These are phyloP conservation scores for Phoenicopterus ruber DNA, from an alignment of 2,113 vertebrate species.

Conservation along the genomic window DNA sequence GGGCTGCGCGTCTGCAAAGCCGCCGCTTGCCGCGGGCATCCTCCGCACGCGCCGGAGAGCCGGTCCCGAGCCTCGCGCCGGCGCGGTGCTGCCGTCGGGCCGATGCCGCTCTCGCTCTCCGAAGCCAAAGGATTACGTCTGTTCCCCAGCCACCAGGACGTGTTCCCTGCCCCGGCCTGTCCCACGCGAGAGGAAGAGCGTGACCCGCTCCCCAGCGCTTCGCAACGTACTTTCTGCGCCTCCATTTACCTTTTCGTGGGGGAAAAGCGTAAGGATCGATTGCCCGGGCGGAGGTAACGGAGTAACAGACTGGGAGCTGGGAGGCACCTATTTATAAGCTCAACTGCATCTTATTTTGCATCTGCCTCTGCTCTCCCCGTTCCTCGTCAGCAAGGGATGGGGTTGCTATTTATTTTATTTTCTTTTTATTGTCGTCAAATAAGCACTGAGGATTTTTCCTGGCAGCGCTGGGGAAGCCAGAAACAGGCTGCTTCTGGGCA, in stretches of 20 bases:
- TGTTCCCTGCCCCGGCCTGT: neutral
- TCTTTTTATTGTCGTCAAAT: neutral
- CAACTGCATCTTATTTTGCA: constrained; percentile 29
- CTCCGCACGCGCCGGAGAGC: too few relatives aligned
- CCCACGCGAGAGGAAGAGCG: neutral
- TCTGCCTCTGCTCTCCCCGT: constrained; percentile 40
- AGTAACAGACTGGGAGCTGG: constrained; percentile 10
- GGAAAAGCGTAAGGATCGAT: accelerated
- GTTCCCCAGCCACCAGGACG: neutral
- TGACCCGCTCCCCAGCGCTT: neutral
- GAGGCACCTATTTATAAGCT: constrained; percentile 55
- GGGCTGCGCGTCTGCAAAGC: too few relatives aligned
- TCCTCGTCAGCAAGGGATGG: constrained; percentile 17
- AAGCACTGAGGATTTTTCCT: constrained; percentile 35
- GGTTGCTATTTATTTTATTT: neutral
- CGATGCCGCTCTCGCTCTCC: neutral
- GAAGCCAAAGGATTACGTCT: neutral
- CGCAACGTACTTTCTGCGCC: neutral
- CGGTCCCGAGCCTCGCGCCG: too few relatives aligned
- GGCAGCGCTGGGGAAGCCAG: constrained; percentile 27
- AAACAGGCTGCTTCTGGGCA: constrained; percentile 56
- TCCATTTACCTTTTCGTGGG: neutral
- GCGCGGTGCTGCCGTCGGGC: too few relatives aligned
- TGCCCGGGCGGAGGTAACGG: neutral
- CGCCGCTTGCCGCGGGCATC: too few relatives aligned